Conservation (phyloP, 1,140 invertebrate genomes). For the Drepana arcuata region DNA sequence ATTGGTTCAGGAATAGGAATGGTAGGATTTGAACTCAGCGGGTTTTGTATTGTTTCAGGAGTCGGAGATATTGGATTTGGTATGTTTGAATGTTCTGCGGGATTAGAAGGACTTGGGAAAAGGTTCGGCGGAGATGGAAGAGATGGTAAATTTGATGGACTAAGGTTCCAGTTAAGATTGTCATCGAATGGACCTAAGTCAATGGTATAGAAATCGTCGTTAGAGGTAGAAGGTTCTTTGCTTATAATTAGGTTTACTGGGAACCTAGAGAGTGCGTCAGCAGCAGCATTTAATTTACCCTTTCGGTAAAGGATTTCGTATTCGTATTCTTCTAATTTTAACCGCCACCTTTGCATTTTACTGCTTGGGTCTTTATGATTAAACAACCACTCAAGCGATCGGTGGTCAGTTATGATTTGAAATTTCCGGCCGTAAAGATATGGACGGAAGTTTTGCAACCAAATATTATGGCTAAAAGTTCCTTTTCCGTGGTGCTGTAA, state of each 20-base stretch:
- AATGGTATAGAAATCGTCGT: not conserved
- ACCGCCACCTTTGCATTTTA: conserved; percentile 63
- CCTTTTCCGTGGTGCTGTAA: not conserved
- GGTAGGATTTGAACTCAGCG: too few relatives aligned
- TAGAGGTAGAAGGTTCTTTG: not conserved
- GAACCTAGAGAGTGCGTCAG: conserved; percentile 36
- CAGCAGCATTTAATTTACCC: conserved; percentile 43
- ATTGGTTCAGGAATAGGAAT: too few relatives aligned
- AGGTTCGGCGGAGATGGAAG: not conserved
- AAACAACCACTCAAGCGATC: conserved; percentile 51
- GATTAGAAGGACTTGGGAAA: not conserved
- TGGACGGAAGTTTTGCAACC: conserved; percentile 50
- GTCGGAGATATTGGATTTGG: not conserved
- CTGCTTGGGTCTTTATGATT: conserved; percentile 51
- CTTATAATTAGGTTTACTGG: conserved; percentile 5
- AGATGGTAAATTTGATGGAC: too few relatives aligned
- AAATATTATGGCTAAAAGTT: conserved; percentile 45
- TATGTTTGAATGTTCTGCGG: not conserved
- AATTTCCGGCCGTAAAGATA: conserved; percentile 37
- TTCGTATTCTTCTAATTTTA: conserved; percentile 58
- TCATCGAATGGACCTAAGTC: too few relatives aligned
- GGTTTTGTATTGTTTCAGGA: too few relatives aligned
- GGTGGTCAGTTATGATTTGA: conserved; percentile 68
- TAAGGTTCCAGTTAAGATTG: too few relatives aligned
- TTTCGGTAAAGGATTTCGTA: conserved; percentile 58